These are phyloP conservation scores for Lamellibrachia luymesi DNA, from an alignment of 1,140 invertebrate genomes.

Conservation along the genomic window DNA sequence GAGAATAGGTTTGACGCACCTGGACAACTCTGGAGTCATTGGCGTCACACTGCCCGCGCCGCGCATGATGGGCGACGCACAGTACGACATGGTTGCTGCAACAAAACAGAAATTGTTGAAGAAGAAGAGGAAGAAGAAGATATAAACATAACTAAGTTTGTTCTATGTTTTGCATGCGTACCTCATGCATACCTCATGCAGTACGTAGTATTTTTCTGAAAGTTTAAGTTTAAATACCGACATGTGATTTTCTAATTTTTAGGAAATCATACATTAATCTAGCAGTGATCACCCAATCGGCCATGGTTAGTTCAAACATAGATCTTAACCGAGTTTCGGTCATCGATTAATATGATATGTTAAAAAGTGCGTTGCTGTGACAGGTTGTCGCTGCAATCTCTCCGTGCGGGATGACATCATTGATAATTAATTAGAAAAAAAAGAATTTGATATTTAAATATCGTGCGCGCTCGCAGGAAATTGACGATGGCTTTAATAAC, in stretches of 20 bases:
- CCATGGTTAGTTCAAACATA: neutral
- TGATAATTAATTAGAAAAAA: neutral
- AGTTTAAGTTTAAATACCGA: no score
- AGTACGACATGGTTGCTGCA: neutral
- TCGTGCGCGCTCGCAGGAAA: neutral
- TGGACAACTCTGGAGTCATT: neutral
- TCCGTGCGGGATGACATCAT: neutral
- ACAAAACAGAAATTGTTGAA: neutral
- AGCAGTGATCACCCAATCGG: neutral
- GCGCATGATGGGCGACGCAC: neutral
- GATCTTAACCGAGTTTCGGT: neutral
- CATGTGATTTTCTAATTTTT: no score
- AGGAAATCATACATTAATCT: neutral
- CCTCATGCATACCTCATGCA: no score
- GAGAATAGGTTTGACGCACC: neutral
- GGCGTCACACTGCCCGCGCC: neutral
- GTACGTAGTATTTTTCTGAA: no score
- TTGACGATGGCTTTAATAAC: neutral
- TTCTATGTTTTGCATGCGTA: no score
- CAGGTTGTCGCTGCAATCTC: no score
- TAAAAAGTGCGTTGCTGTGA: no score
- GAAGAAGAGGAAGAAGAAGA: neutral
- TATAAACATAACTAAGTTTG: no score
- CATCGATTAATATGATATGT: neutral
- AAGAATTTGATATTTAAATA: neutral